Evolutionary conservation across 2,888 invertebrate species (phyloP).

Genomic region (Sinodicranocentrus sp.): DNA sequence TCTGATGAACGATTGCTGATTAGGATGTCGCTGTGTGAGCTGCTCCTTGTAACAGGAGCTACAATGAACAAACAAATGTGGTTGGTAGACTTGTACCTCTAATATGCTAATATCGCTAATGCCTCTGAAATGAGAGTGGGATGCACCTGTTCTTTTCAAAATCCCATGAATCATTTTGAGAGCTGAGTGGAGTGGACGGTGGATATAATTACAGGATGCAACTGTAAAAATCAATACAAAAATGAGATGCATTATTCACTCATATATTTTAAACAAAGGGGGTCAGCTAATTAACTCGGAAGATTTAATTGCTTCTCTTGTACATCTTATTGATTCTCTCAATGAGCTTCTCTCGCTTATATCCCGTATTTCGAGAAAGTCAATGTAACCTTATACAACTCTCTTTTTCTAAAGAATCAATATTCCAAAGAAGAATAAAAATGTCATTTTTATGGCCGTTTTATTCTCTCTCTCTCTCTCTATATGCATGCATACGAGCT

Average conservation of each 20-base stretch:
- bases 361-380: neutral
- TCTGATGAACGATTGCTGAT: conserved; percentile 45
- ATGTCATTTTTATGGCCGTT: conserved; percentile 55
- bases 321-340: neutral
- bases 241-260: conserved; percentile 43
- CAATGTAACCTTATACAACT: neutral
- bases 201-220: conserved; percentile 15
- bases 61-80: neutral
- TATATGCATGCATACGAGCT: conserved; percentile 30
- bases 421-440: conserved; percentile 41
- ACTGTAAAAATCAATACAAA: conserved; percentile 30
- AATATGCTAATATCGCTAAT: neutral
- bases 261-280: conserved; percentile 38
- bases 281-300: conserved; percentile 63
- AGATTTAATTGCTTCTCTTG: conserved; percentile 36
- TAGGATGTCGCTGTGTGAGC: conserved; percentile 13
- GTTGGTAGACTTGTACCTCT: neutral
- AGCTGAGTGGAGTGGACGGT: neutral
- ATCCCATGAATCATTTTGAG: conserved; percentile 42
- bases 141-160: neutral
- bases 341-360: neutral
- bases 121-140: neutral
- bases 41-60: neutral
- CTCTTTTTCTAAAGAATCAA: conserved; percentile 28
- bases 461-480: conserved; percentile 14